phyloP scores from a whole-genome alignment of 2,113 vertebrate species.

The Benitochromis conjunctus region DNA sequence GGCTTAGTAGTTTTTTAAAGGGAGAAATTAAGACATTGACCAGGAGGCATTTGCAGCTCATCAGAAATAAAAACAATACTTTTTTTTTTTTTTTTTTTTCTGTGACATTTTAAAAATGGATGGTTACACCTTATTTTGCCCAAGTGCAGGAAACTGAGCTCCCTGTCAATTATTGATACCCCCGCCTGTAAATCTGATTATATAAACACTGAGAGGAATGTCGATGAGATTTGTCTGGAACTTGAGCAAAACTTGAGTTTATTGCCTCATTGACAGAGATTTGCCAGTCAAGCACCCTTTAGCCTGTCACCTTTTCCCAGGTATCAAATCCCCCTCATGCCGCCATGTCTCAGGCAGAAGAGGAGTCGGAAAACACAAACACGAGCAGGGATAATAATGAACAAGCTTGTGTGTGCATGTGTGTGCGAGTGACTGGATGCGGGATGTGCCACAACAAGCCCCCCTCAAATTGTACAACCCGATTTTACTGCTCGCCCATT shows the following conservation, averaged over 20 bases:
- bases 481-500: constrained; percentile 53
- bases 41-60: not conserved
- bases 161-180: constrained; percentile 55
- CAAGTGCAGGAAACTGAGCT: constrained; percentile 24
- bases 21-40: constrained; percentile 31
- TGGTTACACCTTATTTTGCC: constrained; percentile 41
- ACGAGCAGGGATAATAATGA: constrained; percentile 63
- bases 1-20: constrained; percentile 33
- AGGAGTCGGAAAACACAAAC: constrained; percentile 50
- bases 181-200: constrained; percentile 13
- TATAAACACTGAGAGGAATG: constrained; percentile 31
- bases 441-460: constrained; percentile 52
- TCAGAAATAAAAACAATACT: not conserved
- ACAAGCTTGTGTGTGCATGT: constrained; percentile 44
- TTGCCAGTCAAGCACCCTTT: constrained; percentile 50
- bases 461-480: constrained; percentile 48
- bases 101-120: constrained; percentile 20
- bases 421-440: constrained; percentile 19
- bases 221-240: constrained; percentile 46
- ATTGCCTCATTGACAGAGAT: constrained; percentile 52
- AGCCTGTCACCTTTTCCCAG: constrained; percentile 61
- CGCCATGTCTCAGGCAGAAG: constrained; percentile 33
- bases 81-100: constrained; percentile 4
- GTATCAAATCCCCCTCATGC: constrained; percentile 50
- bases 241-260: constrained; percentile 46